Conservation (phyloP, 2,113 vertebrate species). For the Apaloderma vittatum region DNA sequence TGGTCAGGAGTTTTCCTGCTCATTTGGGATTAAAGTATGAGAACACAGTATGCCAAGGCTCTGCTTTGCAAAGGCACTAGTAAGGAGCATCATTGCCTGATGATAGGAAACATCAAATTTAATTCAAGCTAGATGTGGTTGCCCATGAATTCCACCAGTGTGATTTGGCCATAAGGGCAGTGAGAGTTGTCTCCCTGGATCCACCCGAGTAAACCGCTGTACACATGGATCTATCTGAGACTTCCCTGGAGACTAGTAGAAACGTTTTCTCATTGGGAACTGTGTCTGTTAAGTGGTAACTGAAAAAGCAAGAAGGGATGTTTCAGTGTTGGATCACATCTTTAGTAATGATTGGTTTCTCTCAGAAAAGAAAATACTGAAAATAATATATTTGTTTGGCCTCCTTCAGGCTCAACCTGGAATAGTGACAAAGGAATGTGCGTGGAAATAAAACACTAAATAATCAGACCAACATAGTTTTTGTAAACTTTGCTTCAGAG, state of each 20-base stretch:
- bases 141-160: accelerated
- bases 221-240: not conserved
- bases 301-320: not conserved
- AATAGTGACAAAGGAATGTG: not conserved
- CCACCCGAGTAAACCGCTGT: not conserved
- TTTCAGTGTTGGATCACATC: accelerated
- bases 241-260: not conserved
- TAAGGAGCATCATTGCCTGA: not conserved
- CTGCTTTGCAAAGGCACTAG: not conserved
- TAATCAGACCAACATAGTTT: not conserved
- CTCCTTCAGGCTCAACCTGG: not conserved
- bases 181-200: not conserved
- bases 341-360: not conserved
- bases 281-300: not conserved
- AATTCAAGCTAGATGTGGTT: not conserved
- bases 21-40: not conserved
- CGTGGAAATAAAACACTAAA: not conserved
- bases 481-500: not conserved
- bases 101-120: not conserved
- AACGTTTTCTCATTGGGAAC: not conserved
- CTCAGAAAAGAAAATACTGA: not conserved
- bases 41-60: not conserved
- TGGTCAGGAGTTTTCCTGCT: not conserved
- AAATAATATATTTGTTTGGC: not conserved
- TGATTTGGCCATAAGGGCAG: not conserved